Base-by-base conservation (phyloP, 1,140 invertebrate species). In the Lithobius niger region DNA sequence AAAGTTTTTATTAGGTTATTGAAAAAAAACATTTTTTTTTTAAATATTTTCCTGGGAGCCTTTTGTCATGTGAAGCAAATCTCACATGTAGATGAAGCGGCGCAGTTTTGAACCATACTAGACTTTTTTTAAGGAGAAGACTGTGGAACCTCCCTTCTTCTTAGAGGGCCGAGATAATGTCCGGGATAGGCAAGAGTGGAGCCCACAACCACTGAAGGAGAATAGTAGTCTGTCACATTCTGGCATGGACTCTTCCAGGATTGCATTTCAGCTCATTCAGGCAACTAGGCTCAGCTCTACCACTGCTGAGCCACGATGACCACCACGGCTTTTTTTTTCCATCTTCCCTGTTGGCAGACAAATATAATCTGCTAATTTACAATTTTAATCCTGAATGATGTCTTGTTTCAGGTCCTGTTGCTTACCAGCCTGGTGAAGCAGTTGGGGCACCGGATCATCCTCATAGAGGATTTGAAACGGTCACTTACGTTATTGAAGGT, bases 401-500 rank as follows among this genome's bases (percentile, higher is more conserved):
- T 49, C n/a, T n/a, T n/a, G n/a, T n/a, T n/a, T n/a, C 18, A 56
- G 54, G 54, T 36, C 54, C 54, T 13, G 54, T 56, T 10, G 45
- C 28, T 22, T 56, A 56, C 19, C 16, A 56, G 25, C 54, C 54
- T 6, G 54, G 54, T 15, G 54, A 56, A 50, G 45, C 54, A 3
- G 18, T 56, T 22, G 72, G 72, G 15, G 73, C 74, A 56, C 72
- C 72, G 22, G 73, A 75, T 54, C 73, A 75, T 64, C 73, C 73
- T 25, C 73, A 75, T 61, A 57, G 74, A 57, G 74, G 74, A 1
- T 75, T 75, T 66, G 73, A 75, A 65, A 75, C 73, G 2, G 74
- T 75, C 16, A 72, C 69, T 1, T 74, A 74, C 58, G 43, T 57
- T 18, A 51, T 71, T 21, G 55, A 65, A 54, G 72, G 72, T 10